Conservation (phyloP, 53 echinoderm and acorn worm genomes). For the Glandiceps talaboti region DNA sequence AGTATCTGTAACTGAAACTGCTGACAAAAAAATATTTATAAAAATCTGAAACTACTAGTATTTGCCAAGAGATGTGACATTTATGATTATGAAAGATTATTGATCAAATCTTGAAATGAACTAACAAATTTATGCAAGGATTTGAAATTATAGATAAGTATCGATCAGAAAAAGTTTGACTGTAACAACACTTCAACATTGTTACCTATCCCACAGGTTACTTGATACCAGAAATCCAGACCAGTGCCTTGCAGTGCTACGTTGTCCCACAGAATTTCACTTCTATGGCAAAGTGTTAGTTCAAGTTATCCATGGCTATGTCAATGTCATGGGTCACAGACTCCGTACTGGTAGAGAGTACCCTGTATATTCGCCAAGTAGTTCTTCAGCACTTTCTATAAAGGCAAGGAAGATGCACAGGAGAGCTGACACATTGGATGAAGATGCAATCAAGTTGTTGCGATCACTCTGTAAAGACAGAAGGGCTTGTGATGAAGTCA, state of each 20-base stretch:
- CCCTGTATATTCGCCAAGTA: constrained; percentile 25
- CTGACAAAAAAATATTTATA: too few relatives aligned
- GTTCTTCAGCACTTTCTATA: constrained; percentile 22
- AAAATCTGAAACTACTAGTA: too few relatives aligned
- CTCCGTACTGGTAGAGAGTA: background rate
- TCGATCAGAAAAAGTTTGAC: too few relatives aligned
- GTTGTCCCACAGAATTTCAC: background rate
- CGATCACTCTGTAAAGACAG: background rate
- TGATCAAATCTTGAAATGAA: too few relatives aligned
- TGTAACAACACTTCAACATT: too few relatives aligned
- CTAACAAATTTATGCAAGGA: too few relatives aligned
- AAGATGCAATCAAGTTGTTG: background rate
- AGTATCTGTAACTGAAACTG: too few relatives aligned
- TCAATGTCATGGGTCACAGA: constrained; percentile 13
- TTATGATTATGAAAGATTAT: too few relatives aligned
- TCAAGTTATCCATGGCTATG: constrained; percentile 12
- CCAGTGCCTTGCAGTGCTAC: constrained; percentile 25
- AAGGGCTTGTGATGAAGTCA: background rate
- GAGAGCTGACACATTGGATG: background rate
- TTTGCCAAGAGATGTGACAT: too few relatives aligned
- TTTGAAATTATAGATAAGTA: too few relatives aligned
- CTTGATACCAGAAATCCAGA: constrained; percentile 9
- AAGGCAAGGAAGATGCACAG: constrained; percentile 6
- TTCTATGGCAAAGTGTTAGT: constrained; percentile 18
- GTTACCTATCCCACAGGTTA: constrained; percentile 22